Percentiles rank a stretch among this genome's conserved stretches.
These are phyloP conservation scores for Gila robusta DNA, from an alignment of 2,797 vertebrate genomes.

Conservation along the genomic window DNA sequence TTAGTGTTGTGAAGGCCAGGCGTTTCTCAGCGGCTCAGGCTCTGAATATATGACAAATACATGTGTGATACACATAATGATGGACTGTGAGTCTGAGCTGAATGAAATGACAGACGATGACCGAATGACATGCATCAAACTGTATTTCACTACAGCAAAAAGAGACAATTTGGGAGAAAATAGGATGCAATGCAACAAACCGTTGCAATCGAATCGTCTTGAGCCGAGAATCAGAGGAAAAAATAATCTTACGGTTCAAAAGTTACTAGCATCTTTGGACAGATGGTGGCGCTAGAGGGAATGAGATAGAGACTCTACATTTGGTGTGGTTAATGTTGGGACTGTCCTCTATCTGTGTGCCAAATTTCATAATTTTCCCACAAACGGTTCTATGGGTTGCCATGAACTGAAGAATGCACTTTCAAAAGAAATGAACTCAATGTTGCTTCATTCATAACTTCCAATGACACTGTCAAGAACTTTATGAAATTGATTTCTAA, in stretches of 20 bases:
- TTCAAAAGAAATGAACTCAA: too few species aligned
- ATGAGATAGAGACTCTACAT: not conserved
- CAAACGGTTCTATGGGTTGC: too few species aligned
- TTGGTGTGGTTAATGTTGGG: not conserved
- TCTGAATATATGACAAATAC: not conserved
- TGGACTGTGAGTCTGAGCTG: not conserved
- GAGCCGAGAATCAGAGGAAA: too few species aligned
- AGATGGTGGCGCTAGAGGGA: not conserved
- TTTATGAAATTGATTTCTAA: not conserved
- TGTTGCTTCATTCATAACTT: not conserved
- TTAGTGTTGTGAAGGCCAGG: not conserved
- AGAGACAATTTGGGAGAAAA: too few species aligned
- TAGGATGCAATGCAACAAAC: too few species aligned
- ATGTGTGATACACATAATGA: conserved; percentile 29
- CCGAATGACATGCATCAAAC: not conserved
- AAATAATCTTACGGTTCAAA: too few species aligned
- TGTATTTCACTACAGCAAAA: too few species aligned
- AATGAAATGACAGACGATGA: conserved; percentile 10
- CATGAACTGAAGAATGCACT: too few species aligned
- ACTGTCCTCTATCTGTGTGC: not conserved
- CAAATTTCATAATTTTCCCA: too few species aligned
- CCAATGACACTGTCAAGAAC: not conserved
- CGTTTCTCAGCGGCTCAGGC: not conserved
- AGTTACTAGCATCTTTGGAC: not conserved
- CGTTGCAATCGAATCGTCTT: too few species aligned